Base-by-base conservation (phyloP, 2,888 invertebrate species). In the Amitus sp. region DNA sequence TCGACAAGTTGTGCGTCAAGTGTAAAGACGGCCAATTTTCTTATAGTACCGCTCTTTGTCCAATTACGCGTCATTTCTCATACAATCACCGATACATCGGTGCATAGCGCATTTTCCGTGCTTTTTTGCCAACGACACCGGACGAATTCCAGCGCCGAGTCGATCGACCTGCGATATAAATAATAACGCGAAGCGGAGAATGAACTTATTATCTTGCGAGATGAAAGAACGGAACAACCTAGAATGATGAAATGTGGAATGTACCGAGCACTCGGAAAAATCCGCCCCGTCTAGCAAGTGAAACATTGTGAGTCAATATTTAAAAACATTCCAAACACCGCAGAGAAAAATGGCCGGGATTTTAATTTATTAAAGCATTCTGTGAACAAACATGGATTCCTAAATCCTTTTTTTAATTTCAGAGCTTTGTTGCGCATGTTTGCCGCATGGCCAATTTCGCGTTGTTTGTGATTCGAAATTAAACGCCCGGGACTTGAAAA, bases 211-310 rank as follows among this genome's bases (percentile, higher is more conserved):
- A 53, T 62, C 54, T 43, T 54, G 54, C 58, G 54, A 49, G 62
- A 58, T 54, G 62, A 58, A 63, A 63, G 58, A 58, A 59, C 55
- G 52, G 52, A 43, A 52, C 42, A 54, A 46, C 56, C 33, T 28
- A 37, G 37, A 42, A 47, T 58, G 52, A 58, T 59, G 51, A 56
- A 63, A 63, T 59, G 59, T 63, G 63, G 59, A 63, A 59, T 52
- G 56, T 56, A 52, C 56, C 59, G 59, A 52, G 56, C 56, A 63
- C 48, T 59, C 60, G 64, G 55, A 64, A 59, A 52, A 55, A 60
- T 59, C 60, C 60, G 60, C 60, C 56, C 60, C 58, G 53, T 48
- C 53, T 37, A 56, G 50, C 60, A 60, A 56, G 56, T 64, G 60
- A 64, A 64, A 55, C 56, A 64, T 60, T n/a, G n/a, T n/a, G n/a